phyloP scores from a whole-genome alignment of 2,797 vertebrate species.

The Myripristis murdjan region DNA sequence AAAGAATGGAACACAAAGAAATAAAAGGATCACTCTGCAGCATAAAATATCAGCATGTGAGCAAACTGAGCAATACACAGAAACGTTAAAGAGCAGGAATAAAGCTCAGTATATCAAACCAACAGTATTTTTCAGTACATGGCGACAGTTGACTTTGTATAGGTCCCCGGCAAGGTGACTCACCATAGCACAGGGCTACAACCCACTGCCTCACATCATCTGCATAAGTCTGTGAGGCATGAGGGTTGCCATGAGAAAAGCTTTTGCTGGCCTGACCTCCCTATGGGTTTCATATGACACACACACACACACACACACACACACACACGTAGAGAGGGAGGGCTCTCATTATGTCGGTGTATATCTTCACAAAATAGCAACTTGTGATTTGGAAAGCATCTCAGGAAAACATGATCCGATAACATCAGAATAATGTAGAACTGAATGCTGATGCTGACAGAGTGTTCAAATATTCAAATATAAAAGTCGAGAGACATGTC shows the following conservation, averaged over 20 bases:
- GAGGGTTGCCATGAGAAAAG: slow-evolving; percentile 58
- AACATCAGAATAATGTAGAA: slow-evolving; percentile 36
- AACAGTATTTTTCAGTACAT: slow-evolving; percentile 26
- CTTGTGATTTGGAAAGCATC: slow-evolving; percentile 38
- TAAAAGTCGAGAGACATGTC: slow-evolving; percentile 9
- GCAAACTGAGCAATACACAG: slow-evolving; percentile 34
- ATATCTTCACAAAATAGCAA: slow-evolving; percentile 50
- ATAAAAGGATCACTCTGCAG: slow-evolving; percentile 3
- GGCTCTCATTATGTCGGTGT: slow-evolving; percentile 25
- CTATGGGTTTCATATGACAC: slow-evolving; percentile 65
- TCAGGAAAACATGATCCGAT: slow-evolving; percentile 15
- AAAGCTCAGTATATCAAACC: slow-evolving; percentile 14
- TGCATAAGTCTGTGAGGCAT: slow-evolving; percentile 62
- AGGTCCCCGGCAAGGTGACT: slow-evolving; percentile 47
- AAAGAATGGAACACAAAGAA: slow-evolving; percentile 19
- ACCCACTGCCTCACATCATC: slow-evolving; percentile 58
- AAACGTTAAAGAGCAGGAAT: slow-evolving; percentile 25
- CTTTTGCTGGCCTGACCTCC: slow-evolving; percentile 43
- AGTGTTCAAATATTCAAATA: slow-evolving; percentile 24
- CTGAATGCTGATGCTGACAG: slow-evolving; percentile 25
- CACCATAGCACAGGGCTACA: slow-evolving; percentile 35
- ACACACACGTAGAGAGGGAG: no score
- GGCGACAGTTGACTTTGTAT: slow-evolving; percentile 21
- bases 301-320: slow-evolving; percentile 7
- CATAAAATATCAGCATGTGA: slow-evolving; percentile 18